phyloP scores from a whole-genome alignment of 35 echinoderm and acorn worm genomes.

The Lytechinus variegatus region DNA sequence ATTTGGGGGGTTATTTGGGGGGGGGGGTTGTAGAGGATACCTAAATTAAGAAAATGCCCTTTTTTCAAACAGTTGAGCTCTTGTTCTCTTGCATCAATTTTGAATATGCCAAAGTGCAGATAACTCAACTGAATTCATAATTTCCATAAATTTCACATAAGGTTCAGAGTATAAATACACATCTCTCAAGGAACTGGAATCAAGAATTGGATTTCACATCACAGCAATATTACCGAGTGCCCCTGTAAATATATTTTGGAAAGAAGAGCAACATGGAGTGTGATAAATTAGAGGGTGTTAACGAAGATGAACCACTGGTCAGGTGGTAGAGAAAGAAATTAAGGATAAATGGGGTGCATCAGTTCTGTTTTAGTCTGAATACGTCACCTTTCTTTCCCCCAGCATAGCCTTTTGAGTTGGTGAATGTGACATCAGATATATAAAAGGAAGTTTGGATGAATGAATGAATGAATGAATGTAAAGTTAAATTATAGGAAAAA shows the following conservation, averaged over 20 bases:
- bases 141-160: too few relatives aligned
- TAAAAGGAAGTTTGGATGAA: not conserved
- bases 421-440: slow-evolving; percentile 6
- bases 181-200: not conserved
- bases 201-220: not conserved
- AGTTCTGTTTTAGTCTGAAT: not conserved
- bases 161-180: too few relatives aligned
- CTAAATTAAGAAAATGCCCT: too few relatives aligned
- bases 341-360: not conserved
- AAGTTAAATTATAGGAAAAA: not conserved
- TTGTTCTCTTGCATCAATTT: not conserved
- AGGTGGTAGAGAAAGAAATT: not conserved
- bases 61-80: not conserved
- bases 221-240: not conserved
- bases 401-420: slow-evolving; percentile 1
- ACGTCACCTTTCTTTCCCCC: slow-evolving; percentile 29
- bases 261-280: not conserved
- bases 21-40: too few relatives aligned
- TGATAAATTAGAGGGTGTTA: not conserved
- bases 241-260: not conserved
- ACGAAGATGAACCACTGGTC: not conserved
- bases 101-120: too few relatives aligned
- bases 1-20: too few relatives aligned
- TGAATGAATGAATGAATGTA: slow-evolving; percentile 7
- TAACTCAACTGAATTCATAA: too few relatives aligned